These are phyloP conservation scores for Campopleginae sp. DNA, from an alignment of 2,888 invertebrate species.

Conservation along the genomic window DNA sequence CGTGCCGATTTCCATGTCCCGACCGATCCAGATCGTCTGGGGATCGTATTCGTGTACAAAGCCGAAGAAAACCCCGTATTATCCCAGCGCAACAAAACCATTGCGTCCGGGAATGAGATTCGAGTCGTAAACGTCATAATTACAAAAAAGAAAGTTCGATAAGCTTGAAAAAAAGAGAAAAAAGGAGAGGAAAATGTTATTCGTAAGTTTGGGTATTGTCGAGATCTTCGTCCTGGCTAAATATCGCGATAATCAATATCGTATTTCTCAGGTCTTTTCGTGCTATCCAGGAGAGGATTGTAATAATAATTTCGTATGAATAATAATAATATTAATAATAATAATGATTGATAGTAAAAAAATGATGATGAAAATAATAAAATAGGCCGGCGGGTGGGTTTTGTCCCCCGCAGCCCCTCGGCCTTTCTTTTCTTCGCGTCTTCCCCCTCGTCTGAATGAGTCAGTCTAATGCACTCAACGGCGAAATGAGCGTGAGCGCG, in stretches of 20 bases:
- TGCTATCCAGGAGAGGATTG: slow-evolving; percentile 23
- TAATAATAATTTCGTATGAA: slow-evolving; percentile 28
- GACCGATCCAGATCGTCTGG: background rate
- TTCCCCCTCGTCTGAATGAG: slow-evolving; percentile 21
- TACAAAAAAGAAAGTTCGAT: slow-evolving; percentile 8
- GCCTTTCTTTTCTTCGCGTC: background rate
- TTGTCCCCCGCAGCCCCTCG: background rate
- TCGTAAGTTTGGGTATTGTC: slow-evolving; percentile 54
- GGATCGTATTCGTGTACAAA: slow-evolving; percentile 9
- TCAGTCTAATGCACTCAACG: slow-evolving; percentile 60
- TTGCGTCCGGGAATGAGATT: slow-evolving; percentile 16
- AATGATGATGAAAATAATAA: slow-evolving; percentile 27
- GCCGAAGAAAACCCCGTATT: slow-evolving; percentile 1
- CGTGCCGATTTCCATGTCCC: background rate
- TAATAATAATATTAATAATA: slow-evolving; percentile 19
- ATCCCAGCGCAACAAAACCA: background rate
- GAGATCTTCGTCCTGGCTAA: slow-evolving; percentile 46
- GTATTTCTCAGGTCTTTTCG: slow-evolving; percentile 36
- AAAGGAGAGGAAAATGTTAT: slow-evolving; percentile 5
- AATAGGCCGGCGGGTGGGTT: slow-evolving; percentile 36
- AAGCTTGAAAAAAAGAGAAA: slow-evolving; percentile 22
- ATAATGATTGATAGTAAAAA: background rate
- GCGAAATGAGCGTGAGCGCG: slow-evolving; percentile 11
- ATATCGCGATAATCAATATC: slow-evolving; percentile 43
- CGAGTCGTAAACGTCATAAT: slow-evolving; percentile 1